These are phyloP conservation scores for Quiscalus mexicanus DNA, from an alignment of 2,113 vertebrate genomes.

Conservation along the genomic window DNA sequence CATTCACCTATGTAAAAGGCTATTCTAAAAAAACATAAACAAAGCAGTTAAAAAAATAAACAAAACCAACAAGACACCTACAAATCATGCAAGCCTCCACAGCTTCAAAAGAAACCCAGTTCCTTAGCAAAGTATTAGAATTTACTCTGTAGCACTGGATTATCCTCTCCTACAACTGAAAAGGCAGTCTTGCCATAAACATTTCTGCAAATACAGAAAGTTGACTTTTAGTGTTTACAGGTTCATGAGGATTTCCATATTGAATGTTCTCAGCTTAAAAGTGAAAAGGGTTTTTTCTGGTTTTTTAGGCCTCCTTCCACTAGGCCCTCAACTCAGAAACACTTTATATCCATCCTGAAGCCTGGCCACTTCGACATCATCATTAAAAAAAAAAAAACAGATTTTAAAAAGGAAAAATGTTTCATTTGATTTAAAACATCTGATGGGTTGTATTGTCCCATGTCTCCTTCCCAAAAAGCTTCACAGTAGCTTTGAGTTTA, in stretches of 20 bases:
- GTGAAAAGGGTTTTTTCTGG: neutral
- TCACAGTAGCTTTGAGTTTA: neutral
- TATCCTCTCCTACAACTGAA: neutral
- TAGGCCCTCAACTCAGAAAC: neutral
- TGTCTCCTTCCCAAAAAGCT: neutral
- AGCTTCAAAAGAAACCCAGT: neutral
- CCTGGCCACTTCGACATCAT: neutral
- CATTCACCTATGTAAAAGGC: neutral
- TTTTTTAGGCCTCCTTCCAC: neutral
- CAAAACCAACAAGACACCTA: neutral
- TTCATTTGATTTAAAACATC: neutral
- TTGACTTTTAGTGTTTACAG: neutral
- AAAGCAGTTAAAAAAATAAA: neutral
- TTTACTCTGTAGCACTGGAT: neutral
- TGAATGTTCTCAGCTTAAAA: neutral
- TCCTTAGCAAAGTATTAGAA: neutral
- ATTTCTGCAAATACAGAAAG: neutral
- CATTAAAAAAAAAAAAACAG: neutral
- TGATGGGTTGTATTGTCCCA: neutral
- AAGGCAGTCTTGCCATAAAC: neutral
- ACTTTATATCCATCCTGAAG: neutral
- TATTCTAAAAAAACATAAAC: neutral
- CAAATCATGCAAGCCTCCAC: neutral
- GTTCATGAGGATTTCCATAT: neutral
- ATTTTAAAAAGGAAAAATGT: neutral